Evolutionary conservation across 2,888 invertebrate genomes (phyloP).

Genomic region (Philhelius pedissequus): DNA sequence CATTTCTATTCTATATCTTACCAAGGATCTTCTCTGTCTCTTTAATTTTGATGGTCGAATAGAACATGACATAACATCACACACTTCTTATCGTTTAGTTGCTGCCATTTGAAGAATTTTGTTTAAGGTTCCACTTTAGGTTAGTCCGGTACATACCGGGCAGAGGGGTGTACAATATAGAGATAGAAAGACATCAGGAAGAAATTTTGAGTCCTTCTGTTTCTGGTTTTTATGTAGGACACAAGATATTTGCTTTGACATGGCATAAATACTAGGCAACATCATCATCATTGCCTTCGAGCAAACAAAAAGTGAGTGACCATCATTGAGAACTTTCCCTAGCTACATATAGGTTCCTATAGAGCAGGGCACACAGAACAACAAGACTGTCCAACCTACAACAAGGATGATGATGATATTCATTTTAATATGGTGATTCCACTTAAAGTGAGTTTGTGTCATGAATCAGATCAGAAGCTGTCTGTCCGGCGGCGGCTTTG

Average conservation of each 20-base stretch:
- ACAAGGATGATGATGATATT: constrained; percentile 59
- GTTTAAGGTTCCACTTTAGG: constrained; percentile 12
- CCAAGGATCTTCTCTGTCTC: constrained; percentile 2
- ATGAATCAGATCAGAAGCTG: constrained; percentile 61
- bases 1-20: not conserved
- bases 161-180: not conserved
- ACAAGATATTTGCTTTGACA: constrained; percentile 57
- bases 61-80: constrained; percentile 63
- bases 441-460: constrained; percentile 63
- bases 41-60: constrained; percentile 54
- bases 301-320: constrained; percentile 44
- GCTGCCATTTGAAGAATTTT: constrained; percentile 47
- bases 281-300: constrained; percentile 55
- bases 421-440: constrained; percentile 66
- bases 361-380: not conserved
- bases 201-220: constrained; percentile 35
- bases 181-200: not conserved
- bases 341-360: too few relatives aligned
- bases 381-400: constrained; percentile 11
- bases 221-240: constrained; percentile 58
- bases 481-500: constrained; percentile 19
- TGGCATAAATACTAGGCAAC: constrained; percentile 60
- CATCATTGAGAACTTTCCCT: not conserved
- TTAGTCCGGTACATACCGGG: not conserved
- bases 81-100: constrained; percentile 62